A percentile compares a stretch with the other conserved stretches of the same genome.
Conservation (phyloP, 2,113 vertebrate genomes). For the Phylloscopus trochilus region DNA sequence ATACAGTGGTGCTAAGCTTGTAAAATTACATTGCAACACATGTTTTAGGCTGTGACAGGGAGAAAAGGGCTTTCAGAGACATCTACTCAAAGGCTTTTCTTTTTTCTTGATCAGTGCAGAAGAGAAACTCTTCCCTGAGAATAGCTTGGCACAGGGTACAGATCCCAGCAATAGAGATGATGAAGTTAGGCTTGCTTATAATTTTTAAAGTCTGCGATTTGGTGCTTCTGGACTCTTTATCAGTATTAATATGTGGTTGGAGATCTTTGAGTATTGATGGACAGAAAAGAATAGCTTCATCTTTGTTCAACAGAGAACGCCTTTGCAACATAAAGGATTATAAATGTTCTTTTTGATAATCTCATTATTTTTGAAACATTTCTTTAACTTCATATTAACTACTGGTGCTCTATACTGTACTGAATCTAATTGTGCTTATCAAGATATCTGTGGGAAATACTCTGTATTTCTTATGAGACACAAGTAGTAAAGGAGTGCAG, state of each 20-base stretch:
- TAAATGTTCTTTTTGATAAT: neutral
- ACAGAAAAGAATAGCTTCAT: neutral
- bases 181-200: neutral
- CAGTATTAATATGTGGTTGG: neutral
- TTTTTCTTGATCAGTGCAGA: neutral
- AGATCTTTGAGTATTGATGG: neutral
- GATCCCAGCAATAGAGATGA: neutral
- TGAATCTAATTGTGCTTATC: neutral
- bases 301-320: neutral
- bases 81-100: neutral
- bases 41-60: neutral
- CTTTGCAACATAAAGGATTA: neutral
- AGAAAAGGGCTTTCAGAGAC: neutral
- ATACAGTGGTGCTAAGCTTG: neutral
- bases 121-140: neutral
- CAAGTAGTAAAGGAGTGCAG: neutral
- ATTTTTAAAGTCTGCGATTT: neutral
- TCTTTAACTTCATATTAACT: neutral
- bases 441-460: neutral
- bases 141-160: neutral
- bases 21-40: neutral
- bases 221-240: neutral
- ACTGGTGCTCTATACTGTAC: neutral
- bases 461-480: neutral
- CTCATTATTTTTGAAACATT: neutral